These are phyloP conservation scores for Mactromeris polynyma DNA, from an alignment of 2,888 invertebrate genomes.

Conservation along the genomic window DNA sequence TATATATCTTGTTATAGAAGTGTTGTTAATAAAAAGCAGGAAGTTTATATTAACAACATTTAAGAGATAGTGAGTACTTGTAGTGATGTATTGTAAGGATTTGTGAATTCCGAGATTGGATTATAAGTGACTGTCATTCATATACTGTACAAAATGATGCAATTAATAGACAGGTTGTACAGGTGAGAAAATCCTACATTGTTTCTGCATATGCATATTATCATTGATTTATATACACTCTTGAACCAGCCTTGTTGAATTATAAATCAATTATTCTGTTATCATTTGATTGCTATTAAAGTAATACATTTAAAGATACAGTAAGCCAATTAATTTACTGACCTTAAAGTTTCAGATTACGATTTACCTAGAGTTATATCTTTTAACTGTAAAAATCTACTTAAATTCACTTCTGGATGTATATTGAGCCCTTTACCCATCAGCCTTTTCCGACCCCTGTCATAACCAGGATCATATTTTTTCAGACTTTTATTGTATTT, in stretches of 20 bases:
- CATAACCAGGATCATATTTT: neutral
- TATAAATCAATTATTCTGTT: too few relatives aligned
- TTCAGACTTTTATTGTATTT: neutral
- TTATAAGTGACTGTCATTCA: neutral
- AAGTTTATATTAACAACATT: neutral
- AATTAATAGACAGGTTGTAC: slow-evolving; percentile 61
- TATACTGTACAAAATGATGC: slow-evolving; percentile 54
- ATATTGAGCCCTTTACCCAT: too few relatives aligned
- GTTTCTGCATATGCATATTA: neutral
- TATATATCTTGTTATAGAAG: neutral
- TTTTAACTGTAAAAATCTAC: neutral
- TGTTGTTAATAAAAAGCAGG: neutral
- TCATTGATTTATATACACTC: neutral
- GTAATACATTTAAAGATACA: too few relatives aligned
- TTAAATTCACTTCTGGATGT: too few relatives aligned
- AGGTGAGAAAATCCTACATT: slow-evolving; percentile 41
- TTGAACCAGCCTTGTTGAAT: too few relatives aligned
- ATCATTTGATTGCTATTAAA: too few relatives aligned
- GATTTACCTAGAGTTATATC: too few relatives aligned
- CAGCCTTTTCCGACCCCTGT: too few relatives aligned
- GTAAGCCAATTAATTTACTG: too few relatives aligned
- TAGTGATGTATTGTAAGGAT: neutral
- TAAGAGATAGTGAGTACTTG: neutral
- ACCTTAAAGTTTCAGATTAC: too few relatives aligned
- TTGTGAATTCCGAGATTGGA: neutral